phyloP scores from a whole-genome alignment of 2,888 invertebrate genomes.

The Calephelis perditalis region DNA sequence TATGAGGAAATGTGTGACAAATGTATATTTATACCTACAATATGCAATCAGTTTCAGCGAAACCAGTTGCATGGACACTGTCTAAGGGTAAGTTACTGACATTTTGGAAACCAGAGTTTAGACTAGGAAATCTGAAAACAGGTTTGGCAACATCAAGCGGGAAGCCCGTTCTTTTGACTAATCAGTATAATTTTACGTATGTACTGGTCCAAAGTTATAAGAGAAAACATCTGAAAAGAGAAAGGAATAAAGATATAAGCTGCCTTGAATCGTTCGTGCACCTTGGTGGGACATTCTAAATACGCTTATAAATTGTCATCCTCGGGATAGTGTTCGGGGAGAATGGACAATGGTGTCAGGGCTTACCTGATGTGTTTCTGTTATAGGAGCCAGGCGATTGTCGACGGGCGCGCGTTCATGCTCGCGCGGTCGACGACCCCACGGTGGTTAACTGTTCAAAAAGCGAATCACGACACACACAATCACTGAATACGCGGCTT shows the following conservation, averaged over 20 bases:
- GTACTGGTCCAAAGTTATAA: background rate
- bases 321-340: background rate
- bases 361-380: constrained; percentile 51
- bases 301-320: constrained; percentile 2
- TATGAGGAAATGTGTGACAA: no score
- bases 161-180: background rate
- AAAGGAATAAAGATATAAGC: constrained; percentile 10
- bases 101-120: background rate
- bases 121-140: background rate
- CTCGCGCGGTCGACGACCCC: constrained; percentile 68
- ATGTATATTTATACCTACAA: no score
- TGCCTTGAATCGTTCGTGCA: constrained; percentile 6
- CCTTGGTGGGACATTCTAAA: constrained; percentile 9
- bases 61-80: background rate
- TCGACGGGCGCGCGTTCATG: constrained; percentile 54
- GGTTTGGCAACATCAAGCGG: constrained; percentile 4
- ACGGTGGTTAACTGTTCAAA: constrained; percentile 48
- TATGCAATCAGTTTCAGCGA: background rate
- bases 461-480: constrained; percentile 36
- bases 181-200: background rate
- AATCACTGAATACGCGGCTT: constrained; percentile 31
- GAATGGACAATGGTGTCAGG: background rate
- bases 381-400: constrained; percentile 38
- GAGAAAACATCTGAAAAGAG: constrained; percentile 12
- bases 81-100: background rate